A percentile compares a stretch with the other conserved stretches of the same genome.
phyloP scores from a whole-genome alignment of 2,888 invertebrate genomes.

The Ochropacha duplaris region DNA sequence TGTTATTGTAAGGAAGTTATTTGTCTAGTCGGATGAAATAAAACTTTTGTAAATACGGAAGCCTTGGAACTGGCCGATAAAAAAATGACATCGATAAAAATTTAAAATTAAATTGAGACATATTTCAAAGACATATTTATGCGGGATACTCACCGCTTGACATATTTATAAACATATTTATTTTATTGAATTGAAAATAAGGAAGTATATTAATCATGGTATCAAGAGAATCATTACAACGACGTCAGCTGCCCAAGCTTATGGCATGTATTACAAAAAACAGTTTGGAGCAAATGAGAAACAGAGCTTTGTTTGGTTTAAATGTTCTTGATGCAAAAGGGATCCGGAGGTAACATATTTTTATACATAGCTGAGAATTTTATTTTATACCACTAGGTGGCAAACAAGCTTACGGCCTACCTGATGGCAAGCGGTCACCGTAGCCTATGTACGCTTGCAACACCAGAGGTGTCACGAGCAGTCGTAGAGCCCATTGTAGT shows the following conservation, averaged over 20 bases:
- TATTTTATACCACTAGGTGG: no score
- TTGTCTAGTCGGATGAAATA: no score
- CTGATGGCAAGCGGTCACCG: no score
- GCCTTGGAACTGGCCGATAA: neutral
- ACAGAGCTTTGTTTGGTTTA: constrained; percentile 56
- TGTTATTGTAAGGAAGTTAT: neutral
- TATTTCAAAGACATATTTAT: no score
- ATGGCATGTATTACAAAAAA: constrained; percentile 72
- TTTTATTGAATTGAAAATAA: constrained; percentile 37
- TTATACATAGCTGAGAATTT: neutral
- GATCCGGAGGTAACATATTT: constrained; percentile 59
- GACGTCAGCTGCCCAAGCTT: constrained; percentile 63
- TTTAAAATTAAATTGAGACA: neutral
- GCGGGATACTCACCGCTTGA: no score
- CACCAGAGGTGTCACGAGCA: no score
- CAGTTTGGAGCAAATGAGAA: constrained; percentile 67
- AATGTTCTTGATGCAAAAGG: constrained; percentile 64
- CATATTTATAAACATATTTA: neutral
- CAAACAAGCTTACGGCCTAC: no score
- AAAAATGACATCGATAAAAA: neutral
- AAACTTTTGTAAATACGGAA: no score
- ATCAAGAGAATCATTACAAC: constrained; percentile 20
- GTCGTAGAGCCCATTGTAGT: no score
- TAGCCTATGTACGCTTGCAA: no score
- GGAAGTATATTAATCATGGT: constrained; percentile 31